Base-by-base conservation (phyloP, 1,140 invertebrate species). In the Melitaea cinxia region DNA sequence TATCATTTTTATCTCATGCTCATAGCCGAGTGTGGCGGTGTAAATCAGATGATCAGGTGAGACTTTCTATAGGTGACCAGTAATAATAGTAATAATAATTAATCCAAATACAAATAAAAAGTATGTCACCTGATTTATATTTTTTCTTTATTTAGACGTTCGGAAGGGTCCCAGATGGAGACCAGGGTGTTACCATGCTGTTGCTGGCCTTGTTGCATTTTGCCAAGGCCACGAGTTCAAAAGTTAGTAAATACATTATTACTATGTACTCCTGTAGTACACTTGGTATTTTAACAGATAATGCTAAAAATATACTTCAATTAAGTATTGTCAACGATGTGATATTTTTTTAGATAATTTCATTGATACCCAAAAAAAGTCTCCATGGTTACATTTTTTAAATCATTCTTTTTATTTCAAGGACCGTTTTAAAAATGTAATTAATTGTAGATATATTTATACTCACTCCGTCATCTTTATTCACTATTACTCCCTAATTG, bases 1-100 rank as follows among this genome's bases (percentile, higher is more conserved):
- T 94, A 94, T 72, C 93, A 94, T 61, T 81, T 94, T 50, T 94
- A 92, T 74, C 93, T 92, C 67, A 72, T 94, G 12, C 83, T 94
- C 19, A 85, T 94, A 1, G 91, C 92, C 0, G 94, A 94, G 67
- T 92, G 92, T 49, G 94, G 93, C 0, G 94, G 94, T 0, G 84
- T 91, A 56, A 91, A 92, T 12, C 87, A 93, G 75, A 75, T 94
- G 4, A 88, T 94, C 15, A 89, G 91, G 79, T 92, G 82, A 15
- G 28, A 35, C 12, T 35, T 35, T 35, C 33, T 35, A 35, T 28
- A 28, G 26, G n/a, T n/a, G n/a, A n/a, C n/a, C n/a, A n/a, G n/a
- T n/a, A n/a, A n/a, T n/a, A n/a, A n/a, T n/a, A n/a, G n/a, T n/a
- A n/a, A n/a, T n/a, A n/a, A n/a, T n/a, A n/a, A n/a, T n/a, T n/a